Conservation (phyloP, 1,140 invertebrate species). For the Caenorhabditis tropicalis region DNA sequence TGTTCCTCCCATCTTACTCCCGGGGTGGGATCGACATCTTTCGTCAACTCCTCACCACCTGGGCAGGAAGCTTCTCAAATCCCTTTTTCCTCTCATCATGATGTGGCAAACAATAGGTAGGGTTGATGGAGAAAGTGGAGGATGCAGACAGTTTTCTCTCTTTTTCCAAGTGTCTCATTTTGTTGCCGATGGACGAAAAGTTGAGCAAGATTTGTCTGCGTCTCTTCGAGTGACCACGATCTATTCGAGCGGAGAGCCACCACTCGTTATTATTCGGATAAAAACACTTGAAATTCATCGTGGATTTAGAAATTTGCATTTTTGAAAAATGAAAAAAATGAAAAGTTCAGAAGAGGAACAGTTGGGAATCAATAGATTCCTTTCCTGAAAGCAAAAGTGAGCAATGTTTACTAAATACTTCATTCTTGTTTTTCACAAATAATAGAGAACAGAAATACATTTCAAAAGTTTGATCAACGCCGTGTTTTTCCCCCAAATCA, state of each 20-base stretch:
- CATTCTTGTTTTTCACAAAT: no score
- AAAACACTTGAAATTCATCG: neutral
- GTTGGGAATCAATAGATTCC: neutral
- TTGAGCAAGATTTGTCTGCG: neutral
- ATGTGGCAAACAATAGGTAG: conserved; percentile 34
- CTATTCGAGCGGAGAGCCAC: neutral
- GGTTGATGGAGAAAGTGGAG: neutral
- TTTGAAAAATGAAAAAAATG: neutral
- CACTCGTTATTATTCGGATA: conserved; percentile 19
- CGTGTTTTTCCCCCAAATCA: no score
- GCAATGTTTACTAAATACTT: no score
- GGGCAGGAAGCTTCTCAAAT: neutral
- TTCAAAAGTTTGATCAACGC: no score
- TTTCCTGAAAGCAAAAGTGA: no score
- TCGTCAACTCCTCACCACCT: neutral
- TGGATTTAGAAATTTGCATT: neutral
- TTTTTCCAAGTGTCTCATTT: conserved; percentile 24
- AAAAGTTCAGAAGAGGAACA: neutral
- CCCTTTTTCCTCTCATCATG: neutral
- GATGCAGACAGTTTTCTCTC: neutral
- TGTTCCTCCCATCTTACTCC: no score
- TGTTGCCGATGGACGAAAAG: neutral
- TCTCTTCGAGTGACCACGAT: conserved; percentile 23
- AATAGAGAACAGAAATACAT: no score
- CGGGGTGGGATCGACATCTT: conserved; percentile 1